Evolutionary conservation across 64 coral and sea anemone species (phyloP).

Genomic region (Montipora cactus): DNA sequence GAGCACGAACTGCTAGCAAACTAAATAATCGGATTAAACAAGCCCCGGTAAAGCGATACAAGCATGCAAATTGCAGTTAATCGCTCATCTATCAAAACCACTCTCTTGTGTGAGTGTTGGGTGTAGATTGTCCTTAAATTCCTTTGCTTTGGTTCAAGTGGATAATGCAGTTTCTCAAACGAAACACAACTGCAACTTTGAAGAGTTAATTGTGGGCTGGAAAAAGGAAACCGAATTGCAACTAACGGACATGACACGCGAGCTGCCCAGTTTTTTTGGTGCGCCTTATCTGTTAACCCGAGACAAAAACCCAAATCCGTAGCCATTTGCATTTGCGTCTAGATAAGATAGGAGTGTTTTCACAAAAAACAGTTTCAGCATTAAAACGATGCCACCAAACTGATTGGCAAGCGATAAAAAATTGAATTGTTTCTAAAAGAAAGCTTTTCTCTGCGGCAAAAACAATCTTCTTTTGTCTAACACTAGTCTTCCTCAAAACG

Average conservation of each 20-base stretch:
- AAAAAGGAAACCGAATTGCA: neutral
- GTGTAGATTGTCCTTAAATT: conserved; percentile 20
- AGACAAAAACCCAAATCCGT: conserved; percentile 27
- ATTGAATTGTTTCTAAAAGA: conserved; percentile 46
- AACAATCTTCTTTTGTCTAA: conserved; percentile 34
- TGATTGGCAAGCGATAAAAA: conserved; percentile 21
- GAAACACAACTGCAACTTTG: conserved; percentile 40
- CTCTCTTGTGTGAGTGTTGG: conserved; percentile 5
- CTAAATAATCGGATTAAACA: conserved; percentile 44
- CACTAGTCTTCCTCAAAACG: neutral
- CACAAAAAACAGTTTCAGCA: conserved; percentile 26
- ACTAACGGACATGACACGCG: conserved; percentile 33
- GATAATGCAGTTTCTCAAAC: neutral
- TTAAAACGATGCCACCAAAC: neutral
- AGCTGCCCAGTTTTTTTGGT: neutral
- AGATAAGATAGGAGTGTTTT: conserved; percentile 53
- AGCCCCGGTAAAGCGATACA: conserved; percentile 34
- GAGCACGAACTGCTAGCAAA: neutral
- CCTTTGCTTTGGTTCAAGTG: neutral
- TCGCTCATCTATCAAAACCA: neutral
- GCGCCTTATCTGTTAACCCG: conserved; percentile 9
- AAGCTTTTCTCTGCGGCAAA: conserved; percentile 46
- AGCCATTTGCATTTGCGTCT: conserved; percentile 21
- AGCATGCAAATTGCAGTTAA: conserved; percentile 25
- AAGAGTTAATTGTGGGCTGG: neutral